A percentile compares a stretch with the other conserved stretches of the same genome.
phyloP scores from a whole-genome alignment of 2,113 vertebrate species.

The Phyllopteryx taeniolatus region DNA sequence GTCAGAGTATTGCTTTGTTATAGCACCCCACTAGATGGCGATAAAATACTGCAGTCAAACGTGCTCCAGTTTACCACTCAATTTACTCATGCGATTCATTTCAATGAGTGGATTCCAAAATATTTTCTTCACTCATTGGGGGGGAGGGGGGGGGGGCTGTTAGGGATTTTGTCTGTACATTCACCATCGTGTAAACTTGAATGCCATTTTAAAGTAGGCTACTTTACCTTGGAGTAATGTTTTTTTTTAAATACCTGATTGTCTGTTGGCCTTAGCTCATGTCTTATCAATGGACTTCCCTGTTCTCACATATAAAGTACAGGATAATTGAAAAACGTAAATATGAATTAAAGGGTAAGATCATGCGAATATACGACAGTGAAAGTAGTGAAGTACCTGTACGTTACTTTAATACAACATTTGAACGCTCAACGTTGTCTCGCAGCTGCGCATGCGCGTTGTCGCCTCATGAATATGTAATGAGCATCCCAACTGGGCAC shows the following conservation, averaged over 20 bases:
- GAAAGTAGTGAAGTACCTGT: neutral
- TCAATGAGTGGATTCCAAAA: too few relatives aligned
- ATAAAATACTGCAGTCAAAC: slow-evolving; percentile 12
- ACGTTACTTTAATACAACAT: neutral
- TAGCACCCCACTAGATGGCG: slow-evolving; percentile 33
- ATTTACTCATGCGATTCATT: too few relatives aligned
- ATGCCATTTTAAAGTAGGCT: too few relatives aligned
- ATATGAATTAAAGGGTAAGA: neutral
- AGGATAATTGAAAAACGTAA: neutral
- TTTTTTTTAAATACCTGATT: too few relatives aligned
- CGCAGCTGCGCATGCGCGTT: slow-evolving; percentile 50
- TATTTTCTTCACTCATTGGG: too few relatives aligned
- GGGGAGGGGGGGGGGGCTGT: too few relatives aligned
- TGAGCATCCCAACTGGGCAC: neutral
- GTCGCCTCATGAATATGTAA: slow-evolving; percentile 59
- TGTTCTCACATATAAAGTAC: neutral
- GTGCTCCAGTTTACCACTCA: neutral
- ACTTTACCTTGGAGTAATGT: too few relatives aligned
- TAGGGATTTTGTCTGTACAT: too few relatives aligned
- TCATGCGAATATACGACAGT: neutral
- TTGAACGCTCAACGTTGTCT: neutral
- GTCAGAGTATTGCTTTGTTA: neutral
- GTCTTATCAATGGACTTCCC: neutral
- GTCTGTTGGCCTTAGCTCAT: neutral
- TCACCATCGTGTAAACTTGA: too few relatives aligned